Evolutionary conservation across 2,113 vertebrate species (phyloP), one percentile per base, ranked within the genome.

Genomic region (Prietella phreatophila): DNA sequence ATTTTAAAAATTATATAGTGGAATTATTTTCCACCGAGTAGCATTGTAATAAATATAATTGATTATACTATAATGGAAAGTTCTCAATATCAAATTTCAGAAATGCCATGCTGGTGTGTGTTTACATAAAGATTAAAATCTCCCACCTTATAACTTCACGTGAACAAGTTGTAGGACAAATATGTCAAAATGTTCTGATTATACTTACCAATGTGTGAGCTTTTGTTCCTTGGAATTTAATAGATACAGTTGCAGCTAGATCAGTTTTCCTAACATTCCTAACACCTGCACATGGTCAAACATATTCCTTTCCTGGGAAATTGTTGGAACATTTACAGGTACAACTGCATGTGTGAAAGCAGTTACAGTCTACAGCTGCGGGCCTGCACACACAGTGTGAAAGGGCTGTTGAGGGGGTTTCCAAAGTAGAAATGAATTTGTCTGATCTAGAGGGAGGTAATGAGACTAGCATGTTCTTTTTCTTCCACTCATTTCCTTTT

Each of bases 401-500:
- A 84, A 78, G 58, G 39, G 82, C 27, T 27, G 2, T 30, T 50
- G 67, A 56, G 17, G 10, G 69, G 65, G 79, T 86, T 90, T 60
- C 76, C 71, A 67, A 78, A 76, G 79, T 89, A 83, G 65, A 86
- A 85, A 80, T 81, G 73, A 81, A 39, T 36, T 79, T 83, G 61
- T 82, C 55, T 75, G 79, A 75, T 50, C 27, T 81, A 19, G 56
- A 82, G 53, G 79, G 65, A 73, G 84, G 84, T 86, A 88, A 86
- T 88, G 86, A 90, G 78, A 69, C 83, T 79, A 73, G 76, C 50
- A 87, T 85, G 78, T 69, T 60, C 81, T 86, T 65, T 86, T 90
- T 88, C 71, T 71, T 87, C 84, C 42, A 19, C n/a, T 86, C 81
- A 90, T 85, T 90, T 87, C 76, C 63, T 22, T 86, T 88, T 53